Percentiles rank a stretch among this genome's conserved stretches.
These are phyloP conservation scores for Aricia agestis DNA, from an alignment of 1,140 invertebrate genomes.

Conservation along the genomic window DNA sequence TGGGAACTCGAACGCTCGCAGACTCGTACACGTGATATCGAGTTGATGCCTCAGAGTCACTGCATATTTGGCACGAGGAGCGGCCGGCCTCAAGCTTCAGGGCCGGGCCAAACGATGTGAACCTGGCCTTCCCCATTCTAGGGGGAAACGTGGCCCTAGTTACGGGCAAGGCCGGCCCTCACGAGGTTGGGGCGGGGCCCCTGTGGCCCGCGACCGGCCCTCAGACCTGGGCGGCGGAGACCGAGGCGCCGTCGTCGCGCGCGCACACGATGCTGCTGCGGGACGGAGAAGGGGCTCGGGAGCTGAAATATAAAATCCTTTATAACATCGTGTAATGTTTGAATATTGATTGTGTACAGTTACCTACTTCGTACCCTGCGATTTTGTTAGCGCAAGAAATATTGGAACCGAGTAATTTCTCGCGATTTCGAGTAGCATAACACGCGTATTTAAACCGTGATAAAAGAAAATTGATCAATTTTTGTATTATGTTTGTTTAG, in stretches of 20 bases:
- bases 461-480: too few species aligned
- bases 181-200: conserved; percentile 5
- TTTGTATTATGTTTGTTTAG: too few species aligned
- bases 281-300: conserved; percentile 38
- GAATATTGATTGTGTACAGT: too few species aligned
- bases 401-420: too few species aligned
- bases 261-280: conserved; percentile 35
- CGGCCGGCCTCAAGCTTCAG: neutral
- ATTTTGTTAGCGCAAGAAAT: too few species aligned
- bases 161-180: neutral
- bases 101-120: too few species aligned
- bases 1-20: neutral
- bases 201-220: conserved; percentile 29
- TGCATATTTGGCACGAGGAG: conserved; percentile 19
- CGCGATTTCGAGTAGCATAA: too few species aligned
- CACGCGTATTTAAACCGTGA: too few species aligned
- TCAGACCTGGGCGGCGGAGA: conserved; percentile 27
- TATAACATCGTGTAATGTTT: too few species aligned
- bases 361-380: too few species aligned
- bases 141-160: neutral
- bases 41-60: neutral
- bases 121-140: neutral
- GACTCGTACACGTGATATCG: neutral
- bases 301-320: conserved; percentile 29
- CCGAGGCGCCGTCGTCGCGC: conserved; percentile 30